Base-by-base conservation (phyloP, 2,888 invertebrate genomes). In the Mactromeris polynyma region DNA sequence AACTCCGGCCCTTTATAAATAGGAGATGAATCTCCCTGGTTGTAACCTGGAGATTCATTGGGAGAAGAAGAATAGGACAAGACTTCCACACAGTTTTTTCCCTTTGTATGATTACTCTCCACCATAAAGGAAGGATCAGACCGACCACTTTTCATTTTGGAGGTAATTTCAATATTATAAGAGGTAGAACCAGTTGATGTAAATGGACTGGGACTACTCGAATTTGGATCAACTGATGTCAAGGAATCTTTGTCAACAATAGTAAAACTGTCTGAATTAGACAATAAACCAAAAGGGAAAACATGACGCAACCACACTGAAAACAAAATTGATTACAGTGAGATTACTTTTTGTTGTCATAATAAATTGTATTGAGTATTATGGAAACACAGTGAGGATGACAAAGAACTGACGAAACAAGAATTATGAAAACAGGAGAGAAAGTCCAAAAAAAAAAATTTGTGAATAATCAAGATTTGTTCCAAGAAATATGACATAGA, bases 211-310 rank as follows among this genome's bases (percentile, higher is more conserved):
- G 84, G 84, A 58, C 69, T 77, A n/a, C 58, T 42, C 14, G 87
- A 64, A 69, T 88, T 84, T 4, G 87, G 87, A 31, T 88, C 87
- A 26, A 83, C 17, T 19, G 80, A 64, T 21, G 84, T 31, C 58
- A 81, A 26, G 33, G 26, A 42, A 6, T 80, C 81, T 42, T 86
- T 77, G 73, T 89, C 86, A 81, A 38, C 73, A 38, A 78, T 80
- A 31, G 88, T 36, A 82, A 90, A 92, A 87, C 90, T 90, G 58
- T 92, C 92, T 73, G 90, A 86, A 42, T 88, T 88, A 26, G 92
- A 92, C 86, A 92, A 46, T 58, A 90, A 85, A 36, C 88, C 87
- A 90, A 92, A 92, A n/a, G 92, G 92, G 38, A 89, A 89, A 19
- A 86, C 78, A 81, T 92, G 83, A 51, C 86, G 83, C 36, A 92